Evolutionary conservation across 1,140 invertebrate genomes (phyloP).

Genomic region (Ericerus pela): DNA sequence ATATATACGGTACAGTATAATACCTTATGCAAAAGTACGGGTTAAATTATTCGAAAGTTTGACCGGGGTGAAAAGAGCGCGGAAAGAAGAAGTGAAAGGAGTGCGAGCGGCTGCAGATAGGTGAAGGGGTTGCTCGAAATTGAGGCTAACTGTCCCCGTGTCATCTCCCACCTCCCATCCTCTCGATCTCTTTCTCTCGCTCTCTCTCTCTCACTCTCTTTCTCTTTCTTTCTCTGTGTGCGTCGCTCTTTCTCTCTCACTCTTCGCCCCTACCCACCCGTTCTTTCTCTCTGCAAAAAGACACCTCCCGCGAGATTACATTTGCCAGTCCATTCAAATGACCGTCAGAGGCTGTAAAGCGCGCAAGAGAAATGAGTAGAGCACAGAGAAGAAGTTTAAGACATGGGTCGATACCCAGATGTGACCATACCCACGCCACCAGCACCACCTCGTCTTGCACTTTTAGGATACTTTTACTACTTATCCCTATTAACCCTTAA

Average conservation of each 20-base stretch:
- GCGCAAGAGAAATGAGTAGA: conserved; percentile 1
- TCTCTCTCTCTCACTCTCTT: too few species aligned
- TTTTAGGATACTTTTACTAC: conserved; percentile 11
- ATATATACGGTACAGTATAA: not conserved
- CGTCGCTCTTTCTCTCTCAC: too few species aligned
- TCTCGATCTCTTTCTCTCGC: too few species aligned
- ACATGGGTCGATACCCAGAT: conserved; percentile 10
- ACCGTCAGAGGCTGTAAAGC: conserved; percentile 8
- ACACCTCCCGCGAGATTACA: conserved; percentile 6
- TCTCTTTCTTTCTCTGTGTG: too few species aligned
- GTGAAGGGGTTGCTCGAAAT: too few species aligned
- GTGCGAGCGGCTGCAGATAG: too few species aligned
- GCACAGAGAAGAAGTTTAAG: conserved; percentile 11
- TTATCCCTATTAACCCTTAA: conserved; percentile 12
- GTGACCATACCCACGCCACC: conserved; percentile 11
- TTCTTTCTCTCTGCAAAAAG: not conserved
- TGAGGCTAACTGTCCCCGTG: conserved; percentile 10
- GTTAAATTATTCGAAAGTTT: conserved; percentile 9
- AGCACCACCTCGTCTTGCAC: conserved; percentile 4
- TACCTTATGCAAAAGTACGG: conserved; percentile 8
- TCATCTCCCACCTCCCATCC: too few species aligned
- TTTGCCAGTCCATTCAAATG: conserved; percentile 11
- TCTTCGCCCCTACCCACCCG: too few species aligned
- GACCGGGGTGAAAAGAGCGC: too few species aligned
- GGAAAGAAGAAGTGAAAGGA: too few species aligned